A percentile compares a stretch with the other conserved stretches of the same genome.
phyloP scores from a whole-genome alignment of 2,888 invertebrate species.

The Clusia tigrina region DNA sequence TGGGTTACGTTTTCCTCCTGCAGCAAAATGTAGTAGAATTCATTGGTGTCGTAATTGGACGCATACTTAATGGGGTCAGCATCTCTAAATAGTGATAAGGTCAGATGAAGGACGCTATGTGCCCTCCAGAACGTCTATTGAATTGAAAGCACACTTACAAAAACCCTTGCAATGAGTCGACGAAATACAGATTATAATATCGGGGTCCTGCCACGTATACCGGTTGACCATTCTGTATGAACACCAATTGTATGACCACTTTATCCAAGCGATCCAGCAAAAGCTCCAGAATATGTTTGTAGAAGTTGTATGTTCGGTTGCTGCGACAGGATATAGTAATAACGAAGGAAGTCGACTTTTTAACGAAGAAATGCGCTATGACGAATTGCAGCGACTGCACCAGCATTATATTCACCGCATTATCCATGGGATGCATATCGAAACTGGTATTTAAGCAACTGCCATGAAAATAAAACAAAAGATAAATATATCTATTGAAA shows the following conservation, averaged over 20 bases:
- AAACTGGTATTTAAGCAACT: background rate
- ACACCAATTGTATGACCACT: background rate
- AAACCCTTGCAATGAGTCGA: slow-evolving; percentile 48
- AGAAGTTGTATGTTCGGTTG: background rate
- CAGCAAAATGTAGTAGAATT: slow-evolving; percentile 50
- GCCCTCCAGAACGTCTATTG: background rate
- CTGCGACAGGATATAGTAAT: background rate
- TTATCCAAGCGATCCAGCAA: background rate
- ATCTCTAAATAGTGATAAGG: slow-evolving; percentile 34
- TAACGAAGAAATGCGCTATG: background rate
- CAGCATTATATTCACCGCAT: background rate
- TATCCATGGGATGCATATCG: background rate
- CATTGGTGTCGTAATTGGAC: slow-evolving; percentile 38
- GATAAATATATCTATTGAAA: no score
- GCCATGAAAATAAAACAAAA: no score
- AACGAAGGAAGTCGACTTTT: background rate
- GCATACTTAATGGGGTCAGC: slow-evolving; percentile 41
- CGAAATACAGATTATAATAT: slow-evolving; percentile 39
- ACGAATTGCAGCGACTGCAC: slow-evolving; percentile 5
- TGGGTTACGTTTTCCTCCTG: slow-evolving; percentile 39
- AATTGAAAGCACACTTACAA: slow-evolving; percentile 33
- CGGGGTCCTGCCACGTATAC: slow-evolving; percentile 30
- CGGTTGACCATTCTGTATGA: background rate
- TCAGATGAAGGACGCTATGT: background rate
- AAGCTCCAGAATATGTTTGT: background rate